Conservation (phyloP, 2,113 vertebrate species). For the Eulemur macaco region DNA sequence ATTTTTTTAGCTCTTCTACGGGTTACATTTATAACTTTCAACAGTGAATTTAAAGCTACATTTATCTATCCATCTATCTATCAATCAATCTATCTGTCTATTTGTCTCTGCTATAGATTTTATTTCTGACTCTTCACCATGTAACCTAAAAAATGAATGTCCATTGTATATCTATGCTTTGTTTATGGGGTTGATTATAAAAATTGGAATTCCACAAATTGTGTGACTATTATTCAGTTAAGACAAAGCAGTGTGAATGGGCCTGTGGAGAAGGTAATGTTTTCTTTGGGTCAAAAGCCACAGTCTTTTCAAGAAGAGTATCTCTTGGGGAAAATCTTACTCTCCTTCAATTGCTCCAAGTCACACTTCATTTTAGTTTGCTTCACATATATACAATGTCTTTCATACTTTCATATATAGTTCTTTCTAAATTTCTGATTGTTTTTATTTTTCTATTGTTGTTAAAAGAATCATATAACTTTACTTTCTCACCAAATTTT, state of each 20-base stretch:
- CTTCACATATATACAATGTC: not conserved
- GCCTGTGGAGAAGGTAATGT: not conserved
- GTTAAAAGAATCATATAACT: not conserved
- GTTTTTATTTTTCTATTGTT: not conserved
- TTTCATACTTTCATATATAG: not conserved
- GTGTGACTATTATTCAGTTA: not conserved
- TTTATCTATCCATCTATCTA: not conserved
- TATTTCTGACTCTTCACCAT: not conserved
- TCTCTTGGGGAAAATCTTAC: not conserved
- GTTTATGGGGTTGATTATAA: not conserved
- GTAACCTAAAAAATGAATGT: not conserved
- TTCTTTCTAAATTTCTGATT: not conserved
- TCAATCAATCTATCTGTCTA: not conserved
- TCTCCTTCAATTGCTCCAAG: not conserved
- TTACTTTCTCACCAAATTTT: not conserved
- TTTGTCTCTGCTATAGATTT: not conserved
- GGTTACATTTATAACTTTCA: not conserved
- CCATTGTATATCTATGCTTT: not conserved
- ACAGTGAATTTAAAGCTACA: not conserved
- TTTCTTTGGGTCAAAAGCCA: conserved; percentile 1
- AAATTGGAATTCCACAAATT: not conserved
- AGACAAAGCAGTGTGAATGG: not conserved
- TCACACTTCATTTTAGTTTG: not conserved
- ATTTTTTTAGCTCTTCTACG: not conserved
- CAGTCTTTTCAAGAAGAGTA: not conserved